Base-by-base conservation (phyloP, 1,140 invertebrate species). In the Proctacanthus coquilletti region DNA sequence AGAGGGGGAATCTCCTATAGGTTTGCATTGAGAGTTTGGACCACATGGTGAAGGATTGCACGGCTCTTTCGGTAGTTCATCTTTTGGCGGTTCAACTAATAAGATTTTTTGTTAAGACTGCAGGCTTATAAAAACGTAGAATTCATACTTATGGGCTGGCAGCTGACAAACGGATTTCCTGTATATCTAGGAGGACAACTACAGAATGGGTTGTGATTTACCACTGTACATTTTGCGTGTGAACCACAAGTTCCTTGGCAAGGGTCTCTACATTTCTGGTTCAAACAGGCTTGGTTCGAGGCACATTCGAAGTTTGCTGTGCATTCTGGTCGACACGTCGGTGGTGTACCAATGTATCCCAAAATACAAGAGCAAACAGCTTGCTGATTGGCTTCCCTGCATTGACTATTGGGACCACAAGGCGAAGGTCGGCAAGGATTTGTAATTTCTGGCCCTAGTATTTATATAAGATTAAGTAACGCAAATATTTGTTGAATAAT, bases 401-500 rank as follows among this genome's bases (percentile, higher is more conserved):
- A 88, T 50, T 77, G 71, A 50, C 79, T 81, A 43, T 85, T 83
- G 0, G 77, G 71, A 19, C 79, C 84, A 58, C 84, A 89, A 3
- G 80, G 78, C 10, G 75, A 73, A 5, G 78, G 77, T 36, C 71
- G 66, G 45, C 80, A 84, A 20, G 77, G 75, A 37, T 74, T 63
- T 20, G 48, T 50, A 17, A 41, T n/a, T n/a, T n/a, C n/a, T n/a
- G n/a, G n/a, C n/a, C n/a, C 60, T 52, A 44, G 59, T 63, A 48
- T 9, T 80, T 81, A 59, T 81, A 85, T 27, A 72, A 68, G 23
- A 80, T 77, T 2, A 75, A 68, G 49, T 80, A 85, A 27, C 80
- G 78, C 56, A 84, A 72, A 39, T 66, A n/a, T n/a, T n/a, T n/a
- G n/a, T n/a, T n/a, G 15, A 19, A 18, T 15, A 9, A 32, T 42